These are phyloP conservation scores for Willowsia nigromaculata DNA, from an alignment of 2,888 invertebrate species.

Conservation along the genomic window DNA sequence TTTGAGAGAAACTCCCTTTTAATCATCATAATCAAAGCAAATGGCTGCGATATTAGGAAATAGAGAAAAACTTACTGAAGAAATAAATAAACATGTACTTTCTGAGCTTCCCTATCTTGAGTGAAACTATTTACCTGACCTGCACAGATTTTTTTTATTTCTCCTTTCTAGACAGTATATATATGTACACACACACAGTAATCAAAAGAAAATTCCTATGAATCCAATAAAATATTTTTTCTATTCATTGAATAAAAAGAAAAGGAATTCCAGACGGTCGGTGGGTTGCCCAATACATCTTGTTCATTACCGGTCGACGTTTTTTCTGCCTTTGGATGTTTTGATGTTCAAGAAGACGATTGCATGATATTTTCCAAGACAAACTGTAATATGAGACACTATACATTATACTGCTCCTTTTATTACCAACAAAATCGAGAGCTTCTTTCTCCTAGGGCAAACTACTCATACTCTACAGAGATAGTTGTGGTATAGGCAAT, in stretches of 20 bases:
- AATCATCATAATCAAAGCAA: conserved; percentile 13
- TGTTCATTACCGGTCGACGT: background rate
- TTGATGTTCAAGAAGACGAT: background rate
- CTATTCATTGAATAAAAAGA: background rate
- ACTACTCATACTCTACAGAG: background rate
- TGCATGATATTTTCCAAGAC: conserved; percentile 8
- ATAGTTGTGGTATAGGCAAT: background rate
- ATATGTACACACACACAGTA: background rate
- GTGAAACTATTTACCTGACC: background rate
- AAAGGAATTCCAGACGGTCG: background rate
- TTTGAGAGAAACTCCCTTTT: background rate
- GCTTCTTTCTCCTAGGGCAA: background rate
- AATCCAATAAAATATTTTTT: conserved; percentile 3
- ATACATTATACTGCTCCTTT: background rate
- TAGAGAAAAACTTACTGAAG: background rate
- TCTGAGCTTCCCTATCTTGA: background rate
- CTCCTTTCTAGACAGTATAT: no score
- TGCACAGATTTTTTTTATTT: background rate
- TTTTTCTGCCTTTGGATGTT: background rate
- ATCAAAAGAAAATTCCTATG: background rate
- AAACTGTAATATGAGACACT: background rate
- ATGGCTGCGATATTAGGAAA: background rate
- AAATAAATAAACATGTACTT: background rate
- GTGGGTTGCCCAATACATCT: background rate
- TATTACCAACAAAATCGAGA: background rate